A percentile compares a stretch with the other conserved stretches of the same genome.
phyloP scores from a whole-genome alignment of 2,888 invertebrate genomes.

The Nipponacmea schrenckii region DNA sequence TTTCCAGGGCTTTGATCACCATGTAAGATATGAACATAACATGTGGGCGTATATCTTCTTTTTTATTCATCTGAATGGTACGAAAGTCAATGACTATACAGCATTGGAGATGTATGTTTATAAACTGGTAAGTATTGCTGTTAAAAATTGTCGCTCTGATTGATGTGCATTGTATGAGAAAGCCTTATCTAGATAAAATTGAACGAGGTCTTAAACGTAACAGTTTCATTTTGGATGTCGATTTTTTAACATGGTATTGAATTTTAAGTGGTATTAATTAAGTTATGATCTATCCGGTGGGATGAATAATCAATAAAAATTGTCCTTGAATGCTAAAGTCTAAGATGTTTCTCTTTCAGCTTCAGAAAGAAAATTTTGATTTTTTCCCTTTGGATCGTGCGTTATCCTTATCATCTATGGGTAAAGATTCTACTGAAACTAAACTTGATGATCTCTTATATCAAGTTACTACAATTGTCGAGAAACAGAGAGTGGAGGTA shows the following conservation, averaged over 20 bases:
- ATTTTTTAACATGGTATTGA: too few species aligned
- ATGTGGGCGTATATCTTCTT: slow-evolving; percentile 69
- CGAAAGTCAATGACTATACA: slow-evolving; percentile 67
- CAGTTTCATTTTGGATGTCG: neutral
- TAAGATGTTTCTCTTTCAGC: slow-evolving; percentile 33
- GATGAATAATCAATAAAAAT: too few species aligned
- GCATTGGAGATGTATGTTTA: slow-evolving; percentile 66
- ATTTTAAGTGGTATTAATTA: too few species aligned
- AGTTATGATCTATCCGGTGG: too few species aligned
- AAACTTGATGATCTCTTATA: slow-evolving; percentile 66
- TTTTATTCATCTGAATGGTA: slow-evolving; percentile 68
- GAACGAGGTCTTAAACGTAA: neutral
- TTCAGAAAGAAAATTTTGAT: slow-evolving; percentile 62
- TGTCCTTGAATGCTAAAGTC: too few species aligned
- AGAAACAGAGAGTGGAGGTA: slow-evolving; percentile 65
- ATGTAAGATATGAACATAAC: slow-evolving; percentile 67
- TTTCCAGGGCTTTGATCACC: slow-evolving; percentile 66
- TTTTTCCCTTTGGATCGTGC: slow-evolving; percentile 68
- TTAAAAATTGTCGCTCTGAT: neutral
- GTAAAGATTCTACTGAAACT: slow-evolving; percentile 66
- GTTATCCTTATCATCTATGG: slow-evolving; percentile 65
- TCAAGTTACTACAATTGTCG: slow-evolving; percentile 63
- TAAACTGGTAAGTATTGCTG: slow-evolving; percentile 56
- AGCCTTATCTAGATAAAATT: neutral
- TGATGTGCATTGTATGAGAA: neutral